These are phyloP conservation scores for Lagopus leucura DNA, from an alignment of 2,113 vertebrate species.

Conservation along the genomic window DNA sequence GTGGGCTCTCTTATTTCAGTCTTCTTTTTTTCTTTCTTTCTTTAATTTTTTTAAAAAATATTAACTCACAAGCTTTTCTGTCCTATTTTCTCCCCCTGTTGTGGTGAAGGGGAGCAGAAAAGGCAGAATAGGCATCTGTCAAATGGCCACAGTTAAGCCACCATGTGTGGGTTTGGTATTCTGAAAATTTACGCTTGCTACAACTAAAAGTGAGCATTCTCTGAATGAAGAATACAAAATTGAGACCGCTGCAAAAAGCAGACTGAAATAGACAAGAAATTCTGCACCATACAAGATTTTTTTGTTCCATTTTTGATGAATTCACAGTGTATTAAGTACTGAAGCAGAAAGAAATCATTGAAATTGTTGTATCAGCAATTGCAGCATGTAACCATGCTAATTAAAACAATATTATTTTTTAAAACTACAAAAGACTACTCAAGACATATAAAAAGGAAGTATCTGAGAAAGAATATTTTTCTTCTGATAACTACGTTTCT, in stretches of 20 bases:
- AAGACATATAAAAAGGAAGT: slow-evolving; percentile 38
- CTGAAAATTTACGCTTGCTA: neutral
- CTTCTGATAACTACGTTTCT: slow-evolving; percentile 26
- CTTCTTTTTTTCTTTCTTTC: neutral
- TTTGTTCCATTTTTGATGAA: slow-evolving; percentile 35
- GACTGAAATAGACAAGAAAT: neutral
- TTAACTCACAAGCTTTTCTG: neutral
- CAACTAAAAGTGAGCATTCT: neutral
- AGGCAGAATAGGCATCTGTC: fast-evolving
- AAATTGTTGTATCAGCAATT: slow-evolving; percentile 35
- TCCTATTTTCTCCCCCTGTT: neutral
- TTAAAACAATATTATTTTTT: slow-evolving; percentile 56
- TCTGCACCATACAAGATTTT: neutral
- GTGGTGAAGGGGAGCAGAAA: neutral
- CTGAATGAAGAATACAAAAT: neutral
- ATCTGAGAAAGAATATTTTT: slow-evolving; percentile 37
- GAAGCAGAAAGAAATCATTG: neutral
- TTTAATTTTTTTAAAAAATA: neutral
- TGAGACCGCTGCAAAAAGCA: neutral
- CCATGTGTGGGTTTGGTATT: neutral
- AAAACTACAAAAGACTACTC: slow-evolving; percentile 52
- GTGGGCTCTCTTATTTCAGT: neutral
- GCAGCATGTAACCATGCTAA: slow-evolving; percentile 25
- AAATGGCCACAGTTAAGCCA: neutral
- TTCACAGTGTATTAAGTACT: slow-evolving; percentile 27